phyloP scores from a whole-genome alignment of 1,140 invertebrate genomes.

The Drosophila prosaltans region DNA sequence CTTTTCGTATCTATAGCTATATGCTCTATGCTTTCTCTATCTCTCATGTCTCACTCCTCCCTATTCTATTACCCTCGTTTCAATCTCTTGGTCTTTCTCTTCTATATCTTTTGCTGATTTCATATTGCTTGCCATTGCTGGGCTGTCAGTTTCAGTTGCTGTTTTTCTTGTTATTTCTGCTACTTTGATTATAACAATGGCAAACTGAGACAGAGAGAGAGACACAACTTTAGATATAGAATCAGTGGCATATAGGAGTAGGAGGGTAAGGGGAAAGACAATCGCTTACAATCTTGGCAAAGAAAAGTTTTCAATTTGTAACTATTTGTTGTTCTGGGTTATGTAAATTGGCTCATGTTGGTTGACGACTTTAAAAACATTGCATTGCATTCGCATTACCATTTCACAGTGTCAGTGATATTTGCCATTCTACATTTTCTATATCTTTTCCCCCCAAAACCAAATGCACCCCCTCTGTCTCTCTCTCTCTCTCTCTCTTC shows the following conservation, averaged over 20 bases:
- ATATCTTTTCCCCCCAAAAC: too few relatives aligned
- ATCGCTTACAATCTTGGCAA: slow-evolving; percentile 79
- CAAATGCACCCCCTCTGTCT: not conserved
- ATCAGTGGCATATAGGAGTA: not conserved
- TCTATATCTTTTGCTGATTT: slow-evolving; percentile 29
- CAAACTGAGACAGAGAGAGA: slow-evolving; percentile 27
- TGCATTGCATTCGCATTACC: slow-evolving; percentile 53
- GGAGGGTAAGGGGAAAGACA: slow-evolving; percentile 42
- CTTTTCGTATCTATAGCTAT: slow-evolving; percentile 39
- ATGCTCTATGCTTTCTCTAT: slow-evolving; percentile 33
- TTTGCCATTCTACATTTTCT: not conserved
- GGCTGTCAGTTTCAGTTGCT: slow-evolving; percentile 70
- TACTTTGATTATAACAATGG: slow-evolving; percentile 80
- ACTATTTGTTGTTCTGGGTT: slow-evolving; percentile 80
- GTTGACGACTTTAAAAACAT: slow-evolving; percentile 56
- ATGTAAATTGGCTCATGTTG: slow-evolving; percentile 74
- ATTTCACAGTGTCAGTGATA: not conserved
- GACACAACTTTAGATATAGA: slow-evolving; percentile 8
- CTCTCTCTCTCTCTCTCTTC: too few relatives aligned
- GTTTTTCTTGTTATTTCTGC: slow-evolving; percentile 70
- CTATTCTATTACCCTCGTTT: slow-evolving; percentile 20
- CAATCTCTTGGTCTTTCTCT: not conserved
- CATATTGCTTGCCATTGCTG: slow-evolving; percentile 18
- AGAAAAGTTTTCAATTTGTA: slow-evolving; percentile 79
- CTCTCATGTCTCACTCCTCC: not conserved